Conservation (phyloP, 2,888 invertebrate genomes). For the Plemyria rubiginata region DNA sequence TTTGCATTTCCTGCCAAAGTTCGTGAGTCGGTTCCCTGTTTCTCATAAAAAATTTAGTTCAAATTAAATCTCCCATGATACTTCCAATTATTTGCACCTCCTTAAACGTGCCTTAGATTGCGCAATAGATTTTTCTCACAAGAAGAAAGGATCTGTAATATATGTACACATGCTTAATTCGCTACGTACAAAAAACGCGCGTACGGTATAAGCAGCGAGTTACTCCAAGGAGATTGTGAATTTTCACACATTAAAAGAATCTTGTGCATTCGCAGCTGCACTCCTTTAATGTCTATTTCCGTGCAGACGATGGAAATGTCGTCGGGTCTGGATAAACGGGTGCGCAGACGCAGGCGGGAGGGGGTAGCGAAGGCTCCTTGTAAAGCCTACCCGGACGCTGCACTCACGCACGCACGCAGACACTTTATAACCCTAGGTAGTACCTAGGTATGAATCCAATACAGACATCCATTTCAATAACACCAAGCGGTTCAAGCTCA, state of each 20-base stretch:
- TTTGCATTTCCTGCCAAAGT: constrained; percentile 70
- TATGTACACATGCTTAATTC: constrained; percentile 36
- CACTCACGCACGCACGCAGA: constrained; percentile 65
- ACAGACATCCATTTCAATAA: constrained; percentile 70
- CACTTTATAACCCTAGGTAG: constrained; percentile 66
- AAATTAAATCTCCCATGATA: constrained; percentile 79
- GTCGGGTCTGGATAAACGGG: constrained; percentile 69
- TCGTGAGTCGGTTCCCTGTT: constrained; percentile 66
- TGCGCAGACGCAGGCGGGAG: constrained; percentile 62
- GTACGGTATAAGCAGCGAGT: constrained; percentile 49
- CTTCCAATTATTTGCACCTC: constrained; percentile 69
- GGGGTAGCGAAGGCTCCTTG: constrained; percentile 54
- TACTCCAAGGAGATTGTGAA: constrained; percentile 57
- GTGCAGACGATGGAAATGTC: constrained; percentile 77
- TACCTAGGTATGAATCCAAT: constrained; percentile 67
- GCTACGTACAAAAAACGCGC: constrained; percentile 36
- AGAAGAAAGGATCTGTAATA: constrained; percentile 30
- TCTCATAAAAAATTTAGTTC: constrained; percentile 81
- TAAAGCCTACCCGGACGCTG: constrained; percentile 68
- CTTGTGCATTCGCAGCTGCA: constrained; percentile 64
- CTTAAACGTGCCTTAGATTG: constrained; percentile 63
- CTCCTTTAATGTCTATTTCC: constrained; percentile 79
- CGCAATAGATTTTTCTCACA: constrained; percentile 55
- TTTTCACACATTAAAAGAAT: constrained; percentile 81
- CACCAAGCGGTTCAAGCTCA: constrained; percentile 47